Base-by-base conservation (phyloP, 2,888 invertebrate genomes). In the Orchesellides sinensis region DNA sequence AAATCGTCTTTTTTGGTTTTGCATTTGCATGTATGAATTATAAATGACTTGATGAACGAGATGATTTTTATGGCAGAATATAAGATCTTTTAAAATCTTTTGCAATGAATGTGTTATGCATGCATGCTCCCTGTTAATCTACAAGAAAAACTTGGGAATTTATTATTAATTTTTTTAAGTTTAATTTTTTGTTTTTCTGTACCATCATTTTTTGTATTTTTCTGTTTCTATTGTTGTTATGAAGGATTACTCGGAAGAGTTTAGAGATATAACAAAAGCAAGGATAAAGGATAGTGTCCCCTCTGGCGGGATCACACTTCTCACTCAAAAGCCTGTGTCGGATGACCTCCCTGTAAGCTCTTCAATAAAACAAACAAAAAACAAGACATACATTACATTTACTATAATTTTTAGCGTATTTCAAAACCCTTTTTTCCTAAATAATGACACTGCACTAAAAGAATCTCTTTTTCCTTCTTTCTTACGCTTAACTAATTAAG, bases 171-270 rank as follows among this genome's bases (percentile, higher is more conserved):
- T 75, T 32, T 35, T 61, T 73, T 54, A 14, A 69, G 56, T 85
- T 17, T 54, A 52, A 65, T 68, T 77, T 82, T 82, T 72, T 52
- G 49, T 86, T 70, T 80, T 80, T 75, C 17, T 83, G 54, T 66
- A 74, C 63, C n/a, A 32, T 70, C 65, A 61, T 45, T 49, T 83
- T 45, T 70, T 84, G 74, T 80, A 74, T 69, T 29, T 79, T 85
- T 83, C 54, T 73, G 80, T 86, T 86, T 59, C 77, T 84, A 66
- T 85, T 75, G 61, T 75, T 79, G 70, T 82, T 74, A 75, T 88
- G 40, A 93, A 97, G 97, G 97, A 97, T 92, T 97, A 97, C 92
- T 96, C 96, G 89, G 97, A 98, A 92, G 97, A 97, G 92, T 97
- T 98, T 92, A 94, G 97, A 90, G 97, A 97, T 92, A 98, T 98